Evolutionary conservation across 2,113 vertebrate genomes (phyloP), one percentile per base, ranked within the genome.

Genomic region (Labeo catla): DNA sequence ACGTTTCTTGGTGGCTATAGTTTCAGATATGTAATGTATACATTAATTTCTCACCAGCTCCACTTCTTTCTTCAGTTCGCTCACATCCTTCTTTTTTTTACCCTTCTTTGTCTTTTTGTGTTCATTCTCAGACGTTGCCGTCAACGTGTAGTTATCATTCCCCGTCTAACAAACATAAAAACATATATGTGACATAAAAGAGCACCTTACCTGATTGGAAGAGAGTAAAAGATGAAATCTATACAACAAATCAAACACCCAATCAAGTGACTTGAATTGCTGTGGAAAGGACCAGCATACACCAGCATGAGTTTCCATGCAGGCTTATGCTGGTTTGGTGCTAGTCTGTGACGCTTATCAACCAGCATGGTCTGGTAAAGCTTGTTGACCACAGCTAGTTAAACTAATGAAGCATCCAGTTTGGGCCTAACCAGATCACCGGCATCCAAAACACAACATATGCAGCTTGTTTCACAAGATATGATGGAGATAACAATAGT

Each of bases 1-100:
- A 65, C 23, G 10, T 65, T 28, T 66, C 66, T 68, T 16, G 34
- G 65, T 45, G 19, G 68, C 43, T 21, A 72, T 45, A 43, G 16
- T 45, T 72, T 72, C 16, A 43, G 36, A 45, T 77, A 21, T 49
- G 21, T 23, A 3, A 47, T 63, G 19, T 23, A 47, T 65, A 47
- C 11, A 47, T 8, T 2, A 4, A 54, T 57, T 88, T 92, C 96
- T 95, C 89, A 99, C 98, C 97, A 99, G 89, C n/a, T 95, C 87
- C 0, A 99, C 97, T 92, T 99, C 98, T 89, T 99, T 99, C 91
- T 99, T 99, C 80, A 99, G 94, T 0, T 99, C 98, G 0, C 97
- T 96, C 96, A 98, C 96, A 54, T 99, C 96, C 88, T 92, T 95
- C 43, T 89, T 86, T 66, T 85, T 93, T 2, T 96, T 97, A 4